Percentiles rank a stretch among this genome's conserved stretches.
Evolutionary conservation across 2,888 invertebrate species (phyloP).

Genomic region (Zhengitettix transpicula): DNA sequence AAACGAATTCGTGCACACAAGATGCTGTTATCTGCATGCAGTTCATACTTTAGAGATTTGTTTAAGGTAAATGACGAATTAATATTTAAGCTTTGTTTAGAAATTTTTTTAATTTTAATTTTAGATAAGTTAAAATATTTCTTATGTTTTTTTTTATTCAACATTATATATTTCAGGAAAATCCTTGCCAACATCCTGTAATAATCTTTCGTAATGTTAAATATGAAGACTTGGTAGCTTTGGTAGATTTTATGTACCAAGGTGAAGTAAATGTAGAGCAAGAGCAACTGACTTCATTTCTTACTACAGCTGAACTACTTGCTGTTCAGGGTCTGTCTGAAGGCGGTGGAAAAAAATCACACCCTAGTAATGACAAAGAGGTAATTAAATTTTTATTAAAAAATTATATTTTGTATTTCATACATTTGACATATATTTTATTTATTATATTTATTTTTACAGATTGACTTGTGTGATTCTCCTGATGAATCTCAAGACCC

Average conservation of each 20-base stretch:
- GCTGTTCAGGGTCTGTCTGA: constrained; percentile 62
- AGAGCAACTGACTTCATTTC: constrained; percentile 59
- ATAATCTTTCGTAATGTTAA: constrained; percentile 66
- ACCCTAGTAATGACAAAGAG: not conserved
- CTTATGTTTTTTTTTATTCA: not conserved
- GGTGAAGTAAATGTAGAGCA: constrained; percentile 70
- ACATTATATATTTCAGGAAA: constrained; percentile 39
- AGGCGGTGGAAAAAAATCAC: constrained; percentile 23
- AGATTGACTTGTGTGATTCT: not conserved
- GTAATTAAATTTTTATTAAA: not conserved
- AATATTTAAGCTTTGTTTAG: not conserved
- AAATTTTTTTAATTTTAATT: not conserved
- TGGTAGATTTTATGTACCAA: constrained; percentile 66
- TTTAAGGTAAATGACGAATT: constrained; percentile 24
- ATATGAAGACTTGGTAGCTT: constrained; percentile 58
- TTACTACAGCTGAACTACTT: constrained; percentile 58
- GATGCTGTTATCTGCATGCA: constrained; percentile 70
- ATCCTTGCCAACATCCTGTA: constrained; percentile 64
- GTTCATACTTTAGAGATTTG: constrained; percentile 51
- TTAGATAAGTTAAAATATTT: not conserved
- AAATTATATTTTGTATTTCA: not conserved
- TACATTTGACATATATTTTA: no score
- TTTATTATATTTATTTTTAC: not conserved
- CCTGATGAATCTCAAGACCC: not conserved
- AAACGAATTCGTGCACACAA: constrained; percentile 70